Evolutionary conservation across 2,888 invertebrate genomes (phyloP), one percentile per base, ranked within the genome.

Genomic region (Dilophus febrilis): DNA sequence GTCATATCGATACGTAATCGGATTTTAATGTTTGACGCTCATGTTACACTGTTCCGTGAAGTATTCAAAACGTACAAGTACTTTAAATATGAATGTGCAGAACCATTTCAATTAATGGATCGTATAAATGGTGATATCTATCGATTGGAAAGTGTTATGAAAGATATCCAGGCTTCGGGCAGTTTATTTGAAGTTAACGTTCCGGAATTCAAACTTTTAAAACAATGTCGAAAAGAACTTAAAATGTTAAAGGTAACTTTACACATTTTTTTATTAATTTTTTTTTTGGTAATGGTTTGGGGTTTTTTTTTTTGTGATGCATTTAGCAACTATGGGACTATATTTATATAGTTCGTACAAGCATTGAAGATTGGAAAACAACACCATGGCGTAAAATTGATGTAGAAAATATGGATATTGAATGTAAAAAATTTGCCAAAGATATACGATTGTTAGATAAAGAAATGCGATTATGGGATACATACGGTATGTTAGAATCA

Each of bases 351-450:
- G 91, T 95, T 3, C 76, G 77, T 48, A 85, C 87, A 4, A 83
- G 86, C 53, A 87, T 95, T 43, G 85, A 90, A 53, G 90, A 92
- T 56, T 95, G 95, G 95, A 94, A 94, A 61, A 90, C 85, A 2
- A 94, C 94, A 1, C 87, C 88, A 0, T 95, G 95, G 95, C 73
- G 87, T 41, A 87, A 91, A 58, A 91, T 95, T 44, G 92, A 95
- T 55, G 92, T 94, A 31, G 95, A 95, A 64, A 91, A 92, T 54
- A 94, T 95, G 92, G 95, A 95, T 55, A 87, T 94, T 49, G 94
- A 95, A 61, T 94, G 94, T 61, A 95, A 95, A 59, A 90, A 92
- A 57, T 95, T 95, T 61, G 87, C 92, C 2, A 94, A 95, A 64
- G 90, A 91, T 60, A 84, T 90, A 42, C 70, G 87, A 54, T 71